Evolutionary conservation across 2,113 vertebrate genomes (phyloP), one percentile per base, ranked within the genome.

Genomic region (Cavia aperea): DNA sequence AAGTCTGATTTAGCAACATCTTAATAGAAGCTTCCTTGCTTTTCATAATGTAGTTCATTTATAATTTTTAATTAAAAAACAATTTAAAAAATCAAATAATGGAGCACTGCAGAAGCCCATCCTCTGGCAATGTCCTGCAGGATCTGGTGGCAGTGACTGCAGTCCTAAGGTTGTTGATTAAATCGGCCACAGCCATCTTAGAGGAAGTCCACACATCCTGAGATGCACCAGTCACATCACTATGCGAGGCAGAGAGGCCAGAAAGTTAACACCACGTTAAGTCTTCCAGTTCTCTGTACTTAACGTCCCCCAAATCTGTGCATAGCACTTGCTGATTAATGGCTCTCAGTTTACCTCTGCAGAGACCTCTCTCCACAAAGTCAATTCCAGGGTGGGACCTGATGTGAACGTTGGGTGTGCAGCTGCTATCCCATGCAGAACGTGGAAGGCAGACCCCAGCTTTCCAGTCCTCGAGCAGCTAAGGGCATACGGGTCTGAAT

Each of bases 11-110:
- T 87, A 96, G 93, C 93, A 96, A 96, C 91, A 96, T 92, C 95
- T 96, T 97, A 96, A 97, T 97, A 96, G 95, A 97, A 94, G 93
- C 56, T 92, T 87, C 85, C 83, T 91, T 92, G 78, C 36, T 73
- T 95, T 97, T 96, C 89, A 96, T 78, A 95, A 95, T 82, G 96
- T 94, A 96, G 78, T 88, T 97, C 95, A 94, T 79, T 97, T 97
- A 95, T 88, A 85, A 88, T 92, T 97, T 93, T 95, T 90, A 96
- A 86, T 95, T 90, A 96, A 97, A 97, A 85, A 43, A 18, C 62
- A 87, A 63, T 72, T 60, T 63, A 72, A 9, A 73, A 66, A 88
- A 93, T 91, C 93, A 96, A 91, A 90, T 89, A 95, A 95, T 29
- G 95, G 84, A 95, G 62, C 29, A 93, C 62, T 87, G 63, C 81